Evolutionary conservation across 2,888 invertebrate genomes (phyloP).

Genomic region (Bombylius major): DNA sequence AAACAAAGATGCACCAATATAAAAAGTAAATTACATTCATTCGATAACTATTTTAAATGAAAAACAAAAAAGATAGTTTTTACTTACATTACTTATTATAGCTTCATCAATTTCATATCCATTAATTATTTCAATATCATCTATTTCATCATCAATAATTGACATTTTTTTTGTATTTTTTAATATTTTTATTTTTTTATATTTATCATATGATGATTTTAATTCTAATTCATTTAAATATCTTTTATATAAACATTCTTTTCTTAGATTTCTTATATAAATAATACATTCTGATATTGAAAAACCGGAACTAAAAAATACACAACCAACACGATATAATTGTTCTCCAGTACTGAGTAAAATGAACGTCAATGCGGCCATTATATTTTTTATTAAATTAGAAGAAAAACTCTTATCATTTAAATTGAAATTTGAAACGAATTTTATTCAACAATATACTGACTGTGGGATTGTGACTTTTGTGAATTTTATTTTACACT

Average conservation of each 20-base stretch:
- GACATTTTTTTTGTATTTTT: neutral
- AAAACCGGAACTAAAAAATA: slow-evolving; percentile 26
- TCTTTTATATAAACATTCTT: slow-evolving; percentile 23
- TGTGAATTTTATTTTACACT: too few relatives aligned
- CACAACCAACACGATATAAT: slow-evolving; percentile 26
- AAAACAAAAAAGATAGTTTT: neutral
- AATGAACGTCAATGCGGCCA: slow-evolving; percentile 31
- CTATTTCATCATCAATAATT: slow-evolving; percentile 13
- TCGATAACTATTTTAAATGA: too few relatives aligned
- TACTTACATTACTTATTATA: neutral
- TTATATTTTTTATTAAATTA: slow-evolving; percentile 14
- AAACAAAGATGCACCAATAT: too few relatives aligned
- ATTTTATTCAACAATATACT: too few relatives aligned
- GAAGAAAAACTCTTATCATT: neutral
- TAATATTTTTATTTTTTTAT: neutral
- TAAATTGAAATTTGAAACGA: too few relatives aligned
- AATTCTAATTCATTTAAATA: slow-evolving; percentile 21
- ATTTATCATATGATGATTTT: neutral
- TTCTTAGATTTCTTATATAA: slow-evolving; percentile 23
- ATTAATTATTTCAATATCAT: slow-evolving; percentile 28
- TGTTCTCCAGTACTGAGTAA: slow-evolving; percentile 24
- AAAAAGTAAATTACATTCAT: too few relatives aligned
- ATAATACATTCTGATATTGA: slow-evolving; percentile 21
- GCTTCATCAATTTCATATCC: slow-evolving; percentile 20
- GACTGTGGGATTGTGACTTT: too few relatives aligned